phyloP scores from a whole-genome alignment of 2,113 vertebrate genomes.

The Pelodiscus sinensis region DNA sequence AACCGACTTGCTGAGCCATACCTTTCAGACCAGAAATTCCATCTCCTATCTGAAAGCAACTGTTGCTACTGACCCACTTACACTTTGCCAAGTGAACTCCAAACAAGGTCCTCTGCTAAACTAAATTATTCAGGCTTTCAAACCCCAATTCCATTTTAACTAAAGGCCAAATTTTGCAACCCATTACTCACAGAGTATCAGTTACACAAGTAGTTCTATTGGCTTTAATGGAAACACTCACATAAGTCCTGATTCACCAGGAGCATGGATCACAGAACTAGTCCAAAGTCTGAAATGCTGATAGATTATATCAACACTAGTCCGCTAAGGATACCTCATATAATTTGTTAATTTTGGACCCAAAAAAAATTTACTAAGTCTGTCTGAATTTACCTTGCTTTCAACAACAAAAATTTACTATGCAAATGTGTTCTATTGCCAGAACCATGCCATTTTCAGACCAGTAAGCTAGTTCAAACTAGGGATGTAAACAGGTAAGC shows the following conservation, averaged over 20 bases:
- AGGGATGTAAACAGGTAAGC: no score
- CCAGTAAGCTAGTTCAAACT: fast-evolving
- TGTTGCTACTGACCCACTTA: background rate
- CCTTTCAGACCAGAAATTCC: fast-evolving
- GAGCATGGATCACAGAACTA: background rate
- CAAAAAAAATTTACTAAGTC: fast-evolving
- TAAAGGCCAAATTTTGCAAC: background rate
- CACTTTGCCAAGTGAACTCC: fast-evolving
- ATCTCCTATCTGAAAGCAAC: background rate
- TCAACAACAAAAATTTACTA: fast-evolving
- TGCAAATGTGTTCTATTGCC: background rate
- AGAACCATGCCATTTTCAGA: background rate
- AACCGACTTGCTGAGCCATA: background rate
- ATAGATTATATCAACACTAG: background rate
- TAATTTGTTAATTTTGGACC: background rate
- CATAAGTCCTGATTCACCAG: background rate
- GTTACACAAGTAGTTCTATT: background rate
- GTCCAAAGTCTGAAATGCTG: background rate
- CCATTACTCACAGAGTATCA: background rate
- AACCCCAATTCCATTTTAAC: background rate
- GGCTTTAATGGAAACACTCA: background rate
- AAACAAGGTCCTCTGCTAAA: background rate
- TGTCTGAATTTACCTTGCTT: background rate
- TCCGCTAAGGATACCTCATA: background rate
- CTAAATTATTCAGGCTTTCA: background rate